These are phyloP conservation scores for Tenthredo mesomela DNA, from an alignment of 2,888 invertebrate species.

Conservation along the genomic window DNA sequence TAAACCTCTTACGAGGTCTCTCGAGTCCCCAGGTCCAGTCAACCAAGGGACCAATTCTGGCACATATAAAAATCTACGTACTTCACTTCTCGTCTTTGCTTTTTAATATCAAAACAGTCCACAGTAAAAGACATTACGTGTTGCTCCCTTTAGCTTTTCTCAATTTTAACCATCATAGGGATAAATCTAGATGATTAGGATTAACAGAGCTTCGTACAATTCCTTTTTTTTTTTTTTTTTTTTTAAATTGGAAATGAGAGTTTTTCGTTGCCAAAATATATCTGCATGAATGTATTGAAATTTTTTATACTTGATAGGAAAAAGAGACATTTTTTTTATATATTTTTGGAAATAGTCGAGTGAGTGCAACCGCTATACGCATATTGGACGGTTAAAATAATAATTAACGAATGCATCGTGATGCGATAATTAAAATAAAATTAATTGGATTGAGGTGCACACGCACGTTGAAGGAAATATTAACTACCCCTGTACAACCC, in stretches of 20 bases:
- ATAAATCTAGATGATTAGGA: too few relatives aligned
- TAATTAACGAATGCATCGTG: constrained; percentile 66
- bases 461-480: constrained; percentile 47
- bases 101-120: not conserved
- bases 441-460: constrained; percentile 70
- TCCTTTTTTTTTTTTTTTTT: too few relatives aligned
- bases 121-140: not conserved
- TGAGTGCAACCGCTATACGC: not conserved
- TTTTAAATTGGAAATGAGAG: too few relatives aligned
- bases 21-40: constrained; percentile 28
- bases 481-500: constrained; percentile 19
- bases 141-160: not conserved
- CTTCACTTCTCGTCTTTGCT: not conserved
- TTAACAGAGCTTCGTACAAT: too few relatives aligned
- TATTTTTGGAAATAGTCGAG: not conserved
- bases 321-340: not conserved
- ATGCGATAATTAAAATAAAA: constrained; percentile 74
- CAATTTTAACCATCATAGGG: not conserved
- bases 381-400: constrained; percentile 59
- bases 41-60: not conserved
- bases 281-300: too few relatives aligned
- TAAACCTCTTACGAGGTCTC: constrained; percentile 50
- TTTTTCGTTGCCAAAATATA: too few relatives aligned
- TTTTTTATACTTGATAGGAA: too few relatives aligned
- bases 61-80: not conserved